phyloP scores from a whole-genome alignment of 37 sponge, comb jelly and placozoan species.

The Diacarnus erythraeanus region DNA sequence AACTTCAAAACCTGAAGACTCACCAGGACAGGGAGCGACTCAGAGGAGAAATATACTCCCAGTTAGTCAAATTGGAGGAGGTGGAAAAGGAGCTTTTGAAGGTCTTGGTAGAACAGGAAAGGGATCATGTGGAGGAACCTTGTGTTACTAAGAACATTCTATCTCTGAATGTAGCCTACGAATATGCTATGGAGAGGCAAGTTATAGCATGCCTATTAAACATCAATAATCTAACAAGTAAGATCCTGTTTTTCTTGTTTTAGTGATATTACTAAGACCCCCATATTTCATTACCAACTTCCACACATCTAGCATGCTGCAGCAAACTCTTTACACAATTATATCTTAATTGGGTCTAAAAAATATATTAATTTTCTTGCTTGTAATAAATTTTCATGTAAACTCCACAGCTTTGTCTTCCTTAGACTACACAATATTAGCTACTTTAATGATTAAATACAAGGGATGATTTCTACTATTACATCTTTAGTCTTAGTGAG shows the following conservation, averaged over 20 bases:
- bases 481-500: constrained; percentile 8
- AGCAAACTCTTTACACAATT: no score
- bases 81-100: constrained; percentile 51
- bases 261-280: no score
- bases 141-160: constrained; percentile 34
- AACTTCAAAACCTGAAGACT: constrained; percentile 57
- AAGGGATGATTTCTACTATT: no score
- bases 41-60: constrained; percentile 31
- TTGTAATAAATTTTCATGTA: no score
- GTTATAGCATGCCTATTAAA: no score
- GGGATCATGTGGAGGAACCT: constrained; percentile 29
- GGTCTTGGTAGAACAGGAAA: constrained; percentile 29
- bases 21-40: constrained; percentile 49
- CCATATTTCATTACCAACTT: background rate
- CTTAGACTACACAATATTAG: no score
- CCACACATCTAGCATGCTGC: background rate
- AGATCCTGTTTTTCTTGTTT: background rate
- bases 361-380: no score
- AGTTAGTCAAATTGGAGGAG: constrained; percentile 22
- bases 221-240: background rate
- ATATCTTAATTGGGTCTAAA: no score
- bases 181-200: constrained; percentile 55
- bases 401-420: no score
- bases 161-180: constrained; percentile 35
- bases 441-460: no score